These are phyloP conservation scores for Axea sp. DNA, from an alignment of 2,888 invertebrate species.

Conservation along the genomic window DNA sequence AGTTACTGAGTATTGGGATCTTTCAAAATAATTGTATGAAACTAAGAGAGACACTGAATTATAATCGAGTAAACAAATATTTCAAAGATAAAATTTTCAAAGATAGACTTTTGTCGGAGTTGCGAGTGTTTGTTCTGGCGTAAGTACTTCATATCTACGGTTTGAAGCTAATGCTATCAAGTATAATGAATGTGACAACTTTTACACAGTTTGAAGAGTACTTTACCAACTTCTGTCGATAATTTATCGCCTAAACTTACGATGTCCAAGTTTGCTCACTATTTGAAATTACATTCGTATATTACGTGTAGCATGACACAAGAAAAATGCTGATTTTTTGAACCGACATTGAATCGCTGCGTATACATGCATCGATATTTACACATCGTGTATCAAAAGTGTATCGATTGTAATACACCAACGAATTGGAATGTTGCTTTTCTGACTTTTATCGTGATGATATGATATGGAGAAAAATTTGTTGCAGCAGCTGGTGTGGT, in stretches of 20 bases:
- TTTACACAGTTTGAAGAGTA: constrained; percentile 63
- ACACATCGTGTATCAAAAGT: constrained; percentile 29
- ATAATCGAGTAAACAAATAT: constrained; percentile 55
- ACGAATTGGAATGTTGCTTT: constrained; percentile 17
- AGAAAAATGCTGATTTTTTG: constrained; percentile 48
- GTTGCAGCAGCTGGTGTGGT: constrained; percentile 29
- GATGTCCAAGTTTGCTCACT: constrained; percentile 61
- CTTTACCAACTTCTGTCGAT: constrained; percentile 63
- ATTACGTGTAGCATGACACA: constrained; percentile 58
- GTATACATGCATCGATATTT: constrained; percentile 24
- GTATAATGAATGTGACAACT: constrained; percentile 64
- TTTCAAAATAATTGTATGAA: no score
- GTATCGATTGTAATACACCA: constrained; percentile 19
- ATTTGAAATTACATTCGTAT: constrained; percentile 61
- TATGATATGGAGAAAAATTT: constrained; percentile 40
- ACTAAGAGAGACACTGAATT: constrained; percentile 19
- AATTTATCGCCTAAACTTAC: constrained; percentile 62
- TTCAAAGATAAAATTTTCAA: constrained; percentile 59
- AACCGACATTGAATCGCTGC: constrained; percentile 30
- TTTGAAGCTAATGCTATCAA: constrained; percentile 64
- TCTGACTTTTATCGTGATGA: constrained; percentile 46
- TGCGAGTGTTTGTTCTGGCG: constrained; percentile 62
- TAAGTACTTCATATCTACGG: constrained; percentile 63
- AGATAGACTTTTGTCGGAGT: constrained; percentile 61
- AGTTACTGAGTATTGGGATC: no score